Percentiles rank a stretch among this genome's conserved stretches.
Evolutionary conservation across 2,797 vertebrate genomes (phyloP).

Genomic region (Phalloptychus januarius): DNA sequence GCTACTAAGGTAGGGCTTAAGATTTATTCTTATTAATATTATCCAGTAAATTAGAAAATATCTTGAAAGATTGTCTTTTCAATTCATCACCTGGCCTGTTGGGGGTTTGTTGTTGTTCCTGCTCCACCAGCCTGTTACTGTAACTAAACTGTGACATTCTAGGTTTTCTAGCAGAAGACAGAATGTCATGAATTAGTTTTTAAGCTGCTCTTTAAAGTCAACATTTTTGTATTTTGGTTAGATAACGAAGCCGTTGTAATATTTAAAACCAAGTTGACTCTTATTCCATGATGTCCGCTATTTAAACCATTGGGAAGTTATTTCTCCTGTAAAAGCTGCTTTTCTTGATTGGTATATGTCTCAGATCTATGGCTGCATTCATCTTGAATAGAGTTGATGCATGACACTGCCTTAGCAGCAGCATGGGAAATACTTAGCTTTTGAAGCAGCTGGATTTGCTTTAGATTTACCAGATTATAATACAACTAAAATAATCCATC

Average conservation of each 20-base stretch:
- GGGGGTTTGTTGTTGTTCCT: background rate
- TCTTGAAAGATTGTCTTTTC: background rate
- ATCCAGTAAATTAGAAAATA: background rate
- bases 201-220: background rate
- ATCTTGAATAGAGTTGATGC: background rate
- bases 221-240: background rate
- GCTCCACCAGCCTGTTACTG: background rate
- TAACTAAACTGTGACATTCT: background rate
- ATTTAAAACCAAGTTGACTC: background rate
- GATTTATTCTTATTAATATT: constrained; percentile 5
- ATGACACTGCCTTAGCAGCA: constrained; percentile 10
- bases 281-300: background rate
- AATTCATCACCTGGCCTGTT: background rate
- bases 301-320: background rate
- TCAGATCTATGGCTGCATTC: background rate
- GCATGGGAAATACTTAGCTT: background rate
- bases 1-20: background rate
- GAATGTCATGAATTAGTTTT: background rate
- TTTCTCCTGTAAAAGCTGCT: background rate
- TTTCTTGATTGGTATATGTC: background rate
- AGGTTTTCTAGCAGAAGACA: background rate
- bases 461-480: background rate
- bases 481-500: background rate
- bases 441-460: constrained; percentile 1
- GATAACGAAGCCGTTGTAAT: background rate